phyloP scores from a whole-genome alignment of 1,140 invertebrate species.

The Pemphigus obesinymphae region DNA sequence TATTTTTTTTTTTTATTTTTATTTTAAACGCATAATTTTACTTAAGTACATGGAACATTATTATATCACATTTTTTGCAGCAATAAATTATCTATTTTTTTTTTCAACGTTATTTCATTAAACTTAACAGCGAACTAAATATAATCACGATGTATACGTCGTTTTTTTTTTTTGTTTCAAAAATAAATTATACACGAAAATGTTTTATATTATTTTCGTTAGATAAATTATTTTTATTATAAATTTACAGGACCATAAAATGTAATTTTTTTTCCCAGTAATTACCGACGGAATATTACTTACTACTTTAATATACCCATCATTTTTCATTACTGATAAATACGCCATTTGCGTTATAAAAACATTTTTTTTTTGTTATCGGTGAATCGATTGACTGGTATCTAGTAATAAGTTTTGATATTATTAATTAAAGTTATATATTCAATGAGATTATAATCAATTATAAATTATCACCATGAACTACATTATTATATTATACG shows the following conservation, averaged over 20 bases:
- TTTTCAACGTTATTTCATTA: neutral
- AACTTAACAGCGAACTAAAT: neutral
- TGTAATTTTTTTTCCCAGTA: neutral
- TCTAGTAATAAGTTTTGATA: neutral
- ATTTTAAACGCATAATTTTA: neutral
- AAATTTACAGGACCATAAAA: neutral
- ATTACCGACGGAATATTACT: constrained; percentile 5
- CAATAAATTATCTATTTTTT: neutral
- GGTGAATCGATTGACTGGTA: neutral
- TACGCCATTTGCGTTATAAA: neutral
- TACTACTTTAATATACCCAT: constrained; percentile 2
- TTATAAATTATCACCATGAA: constrained; percentile 2
- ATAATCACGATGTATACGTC: neutral
- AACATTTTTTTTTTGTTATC: neutral
- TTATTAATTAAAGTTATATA: constrained; percentile 19
- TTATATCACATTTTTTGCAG: neutral
- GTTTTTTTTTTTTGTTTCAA: neutral
- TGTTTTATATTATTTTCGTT: neutral
- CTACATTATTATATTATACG: neutral
- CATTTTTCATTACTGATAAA: constrained; percentile 6
- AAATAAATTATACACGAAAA: neutral
- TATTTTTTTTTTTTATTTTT: no score
- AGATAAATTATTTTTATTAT: constrained; percentile 9
- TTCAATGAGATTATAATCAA: neutral
- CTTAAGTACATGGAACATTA: neutral